Conservation (phyloP, 1,140 invertebrate genomes). For the Chionoecetes opilio region DNA sequence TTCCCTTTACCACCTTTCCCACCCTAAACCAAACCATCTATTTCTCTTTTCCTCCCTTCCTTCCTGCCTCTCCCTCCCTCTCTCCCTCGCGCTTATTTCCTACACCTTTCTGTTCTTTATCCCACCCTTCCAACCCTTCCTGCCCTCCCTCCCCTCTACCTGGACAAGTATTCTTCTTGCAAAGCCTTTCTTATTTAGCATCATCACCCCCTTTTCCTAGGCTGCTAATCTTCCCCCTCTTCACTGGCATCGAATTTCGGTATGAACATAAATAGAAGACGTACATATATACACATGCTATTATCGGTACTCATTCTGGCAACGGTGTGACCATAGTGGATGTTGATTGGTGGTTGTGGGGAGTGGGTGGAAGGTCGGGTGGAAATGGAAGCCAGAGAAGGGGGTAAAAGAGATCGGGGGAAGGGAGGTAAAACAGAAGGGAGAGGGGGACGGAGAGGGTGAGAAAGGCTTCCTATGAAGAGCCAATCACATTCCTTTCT, state of each 20-base stretch:
- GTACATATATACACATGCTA: conserved; percentile 33
- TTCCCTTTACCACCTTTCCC: background rate
- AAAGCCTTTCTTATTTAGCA: background rate
- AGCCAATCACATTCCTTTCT: conserved; percentile 14
- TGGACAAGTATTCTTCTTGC: conserved; percentile 23
- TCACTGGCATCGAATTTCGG: conserved; percentile 1
- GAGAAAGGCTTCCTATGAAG: conserved; percentile 1
- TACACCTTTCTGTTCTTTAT: conserved; percentile 6
- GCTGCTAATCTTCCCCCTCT: background rate
- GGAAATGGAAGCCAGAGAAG: background rate
- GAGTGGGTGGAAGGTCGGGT: background rate
- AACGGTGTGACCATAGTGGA: background rate
- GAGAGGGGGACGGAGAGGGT: conserved; percentile 11
- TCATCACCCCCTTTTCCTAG: background rate
- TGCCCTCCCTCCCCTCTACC: background rate
- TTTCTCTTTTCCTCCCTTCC: background rate
- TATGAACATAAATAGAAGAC: conserved; percentile 1
- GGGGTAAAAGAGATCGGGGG: too few relatives aligned
- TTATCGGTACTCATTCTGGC: conserved; percentile 29
- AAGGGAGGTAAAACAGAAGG: background rate
- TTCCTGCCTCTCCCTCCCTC: background rate
- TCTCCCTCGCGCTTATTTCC: background rate
- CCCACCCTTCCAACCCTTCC: background rate
- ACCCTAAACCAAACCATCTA: background rate
- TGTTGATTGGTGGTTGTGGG: too few relatives aligned